Evolutionary conservation across 2,888 invertebrate genomes (phyloP), one percentile per base, ranked within the genome.

Genomic region (Platycheirus rosarum): DNA sequence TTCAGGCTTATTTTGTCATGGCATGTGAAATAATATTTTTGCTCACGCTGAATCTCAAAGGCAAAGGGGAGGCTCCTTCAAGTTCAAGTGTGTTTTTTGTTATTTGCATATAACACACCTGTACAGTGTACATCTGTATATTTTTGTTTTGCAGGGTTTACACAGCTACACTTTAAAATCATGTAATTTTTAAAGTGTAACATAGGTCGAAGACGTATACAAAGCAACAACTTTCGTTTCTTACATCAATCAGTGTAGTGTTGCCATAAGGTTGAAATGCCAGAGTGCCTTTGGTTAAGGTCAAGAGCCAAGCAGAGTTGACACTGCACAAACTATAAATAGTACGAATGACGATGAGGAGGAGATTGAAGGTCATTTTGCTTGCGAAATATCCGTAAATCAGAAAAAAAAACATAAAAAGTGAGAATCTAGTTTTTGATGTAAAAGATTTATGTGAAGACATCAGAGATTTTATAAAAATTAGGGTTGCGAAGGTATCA

Each of bases 211-310:
- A n/a, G n/a, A n/a, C n/a, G n/a, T n/a, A 42, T 18, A 63, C 29
- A 29, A 44, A 14, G n/a, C 14, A 48, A 51, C 23, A 55, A 48
- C n/a, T 26, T 55, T 32, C 11, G 11, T 23, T 3, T 46, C 48
- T 42, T 20, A 37, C 2, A 51, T n/a, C n/a, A n/a, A n/a, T n/a
- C n/a, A n/a, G n/a, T n/a, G n/a, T n/a, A n/a, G n/a, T n/a, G n/a
- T 51, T 32, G 26, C 14, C n/a, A n/a, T 40, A 70, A 16, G 57
- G 18, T 42, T 65, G 26, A 57, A 70, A 71, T 60, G 77, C 49
- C 63, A 29, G 35, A 49, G 57, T 40, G 55, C 29, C 32, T 70
- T 37, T 35, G 57, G 71, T 51, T 71, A 77, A 77, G 77, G 77
- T 77, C 71, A 77, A 77, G 71, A 60, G 60, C 6, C 20, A 53